phyloP scores from a whole-genome alignment of 2,888 invertebrate species.

The Drosophila diplacantha region DNA sequence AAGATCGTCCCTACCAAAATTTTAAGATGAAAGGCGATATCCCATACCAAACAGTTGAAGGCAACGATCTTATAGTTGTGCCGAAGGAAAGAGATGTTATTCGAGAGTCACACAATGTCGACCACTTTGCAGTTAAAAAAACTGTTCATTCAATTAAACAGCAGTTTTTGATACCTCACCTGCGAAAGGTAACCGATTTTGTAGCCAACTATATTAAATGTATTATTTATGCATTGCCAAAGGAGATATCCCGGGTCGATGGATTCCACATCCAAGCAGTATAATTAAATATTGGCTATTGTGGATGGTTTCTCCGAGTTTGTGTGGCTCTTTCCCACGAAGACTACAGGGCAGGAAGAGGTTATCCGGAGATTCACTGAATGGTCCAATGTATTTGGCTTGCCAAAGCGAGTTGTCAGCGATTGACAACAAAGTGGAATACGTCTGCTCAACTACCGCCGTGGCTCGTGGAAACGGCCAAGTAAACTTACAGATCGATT shows the following conservation, averaged over 20 bases:
- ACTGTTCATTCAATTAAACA: background rate
- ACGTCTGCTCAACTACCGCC: background rate
- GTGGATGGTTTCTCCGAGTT: background rate
- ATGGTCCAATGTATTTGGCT: conserved; percentile 4
- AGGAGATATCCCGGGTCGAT: no score
- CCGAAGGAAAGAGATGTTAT: background rate
- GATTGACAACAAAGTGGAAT: background rate
- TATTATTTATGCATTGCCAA: no score
- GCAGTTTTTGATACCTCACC: background rate
- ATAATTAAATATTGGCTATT: background rate
- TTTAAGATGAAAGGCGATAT: background rate
- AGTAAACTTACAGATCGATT: background rate
- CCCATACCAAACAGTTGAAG: no score
- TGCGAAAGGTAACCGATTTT: background rate
- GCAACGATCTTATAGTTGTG: conserved; percentile 1
- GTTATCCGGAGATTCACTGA: conserved; percentile 4
- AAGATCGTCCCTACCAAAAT: background rate
- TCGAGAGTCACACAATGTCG: no score
- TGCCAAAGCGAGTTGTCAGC: background rate
- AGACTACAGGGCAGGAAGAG: background rate
- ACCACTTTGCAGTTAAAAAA: background rate
- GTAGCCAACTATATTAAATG: no score
- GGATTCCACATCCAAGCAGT: no score
- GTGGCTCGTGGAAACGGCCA: background rate
- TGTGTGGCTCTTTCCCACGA: background rate